phyloP scores from a whole-genome alignment of 2,113 vertebrate genomes.

The Myocastor coypus region DNA sequence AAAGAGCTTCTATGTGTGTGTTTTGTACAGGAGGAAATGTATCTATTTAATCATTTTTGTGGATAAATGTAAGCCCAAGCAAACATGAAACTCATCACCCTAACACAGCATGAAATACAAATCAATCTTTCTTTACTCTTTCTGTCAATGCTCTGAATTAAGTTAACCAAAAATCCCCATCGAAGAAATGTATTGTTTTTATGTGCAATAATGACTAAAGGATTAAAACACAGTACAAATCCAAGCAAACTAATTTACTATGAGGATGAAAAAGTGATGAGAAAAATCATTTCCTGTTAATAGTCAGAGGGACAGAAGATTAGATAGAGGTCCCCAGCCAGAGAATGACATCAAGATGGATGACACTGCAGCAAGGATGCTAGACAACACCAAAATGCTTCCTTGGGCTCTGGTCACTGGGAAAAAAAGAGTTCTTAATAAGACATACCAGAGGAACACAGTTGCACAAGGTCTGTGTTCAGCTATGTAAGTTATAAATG shows the following conservation, averaged over 20 bases:
- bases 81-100: neutral
- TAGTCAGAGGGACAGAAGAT: neutral
- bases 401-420: neutral
- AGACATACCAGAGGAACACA: neutral
- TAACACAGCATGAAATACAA: neutral
- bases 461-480: neutral
- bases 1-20: neutral
- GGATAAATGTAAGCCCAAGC: neutral
- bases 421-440: neutral
- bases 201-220: constrained; percentile 5
- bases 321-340: neutral
- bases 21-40: neutral
- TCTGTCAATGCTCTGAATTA: neutral
- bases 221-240: constrained; percentile 33
- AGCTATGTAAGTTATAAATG: constrained; percentile 6
- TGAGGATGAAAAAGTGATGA: constrained; percentile 25
- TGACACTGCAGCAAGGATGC: neutral
- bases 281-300: constrained; percentile 45
- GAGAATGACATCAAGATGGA: neutral
- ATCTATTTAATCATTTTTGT: neutral
- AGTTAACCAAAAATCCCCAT: constrained; percentile 40
- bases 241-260: constrained; percentile 38
- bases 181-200: neutral
- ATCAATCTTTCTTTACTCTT: neutral
- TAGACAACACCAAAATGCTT: neutral